These are phyloP conservation scores for Tridacna gigas DNA, from an alignment of 2,888 invertebrate species.

Conservation along the genomic window DNA sequence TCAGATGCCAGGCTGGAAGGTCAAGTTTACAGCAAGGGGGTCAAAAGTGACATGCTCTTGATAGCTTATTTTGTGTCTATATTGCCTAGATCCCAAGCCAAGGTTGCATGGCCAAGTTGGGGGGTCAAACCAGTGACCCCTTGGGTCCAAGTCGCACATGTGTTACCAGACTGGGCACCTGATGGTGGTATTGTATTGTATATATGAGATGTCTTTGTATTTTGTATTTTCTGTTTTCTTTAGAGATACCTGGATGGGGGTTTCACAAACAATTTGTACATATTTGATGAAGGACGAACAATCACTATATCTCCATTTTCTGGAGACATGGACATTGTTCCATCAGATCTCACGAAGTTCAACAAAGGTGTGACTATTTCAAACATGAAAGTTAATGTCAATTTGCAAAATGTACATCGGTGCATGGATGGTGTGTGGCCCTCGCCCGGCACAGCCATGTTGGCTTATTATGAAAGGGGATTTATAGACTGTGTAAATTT, in stretches of 20 bases:
- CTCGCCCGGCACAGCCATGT: conserved; percentile 77
- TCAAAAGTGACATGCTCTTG: too few species aligned
- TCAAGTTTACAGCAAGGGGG: too few species aligned
- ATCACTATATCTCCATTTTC: conserved; percentile 98
- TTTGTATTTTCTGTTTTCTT: conserved; percentile 43
- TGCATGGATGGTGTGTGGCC: conserved; percentile 84
- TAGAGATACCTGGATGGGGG: conserved; percentile 96
- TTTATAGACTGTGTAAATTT: conserved; percentile 82
- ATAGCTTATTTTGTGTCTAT: too few species aligned
- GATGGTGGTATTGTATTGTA: too few species aligned
- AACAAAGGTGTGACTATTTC: conserved; percentile 64
- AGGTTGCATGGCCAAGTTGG: too few species aligned
- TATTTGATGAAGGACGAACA: conserved; percentile 91
- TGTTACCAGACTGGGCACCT: too few species aligned
- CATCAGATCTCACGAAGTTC: conserved; percentile 82
- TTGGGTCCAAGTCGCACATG: too few species aligned
- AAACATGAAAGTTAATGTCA: conserved; percentile 81
- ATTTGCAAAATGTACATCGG: conserved; percentile 80
- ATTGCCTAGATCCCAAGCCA: too few species aligned
- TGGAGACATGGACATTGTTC: conserved; percentile 98
- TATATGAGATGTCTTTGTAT: too few species aligned
- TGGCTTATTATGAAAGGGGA: conserved; percentile 83
- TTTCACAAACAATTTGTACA: conserved; percentile 96
- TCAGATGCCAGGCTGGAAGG: too few species aligned
- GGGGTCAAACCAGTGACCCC: too few species aligned